Conservation (phyloP, 2,888 invertebrate genomes). For the Drosophila mulleri region DNA sequence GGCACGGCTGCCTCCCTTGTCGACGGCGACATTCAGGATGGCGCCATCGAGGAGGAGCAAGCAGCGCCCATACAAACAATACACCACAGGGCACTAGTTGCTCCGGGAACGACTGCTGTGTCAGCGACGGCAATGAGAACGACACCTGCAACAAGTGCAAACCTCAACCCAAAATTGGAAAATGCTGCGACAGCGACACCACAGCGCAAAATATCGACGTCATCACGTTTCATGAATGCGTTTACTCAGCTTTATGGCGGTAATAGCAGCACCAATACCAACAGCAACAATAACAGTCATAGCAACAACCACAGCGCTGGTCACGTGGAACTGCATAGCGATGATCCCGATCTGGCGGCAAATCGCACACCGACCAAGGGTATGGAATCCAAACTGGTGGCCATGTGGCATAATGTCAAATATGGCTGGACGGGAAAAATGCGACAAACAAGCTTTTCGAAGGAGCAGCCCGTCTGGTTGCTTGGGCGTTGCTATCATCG, state of each 20-base stretch:
- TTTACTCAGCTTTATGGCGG: constrained; percentile 83
- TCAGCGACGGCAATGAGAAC: constrained; percentile 32
- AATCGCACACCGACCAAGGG: constrained; percentile 86
- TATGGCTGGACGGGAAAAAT: constrained; percentile 94
- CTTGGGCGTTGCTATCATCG: constrained; percentile 93
- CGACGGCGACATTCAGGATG: constrained; percentile 57
- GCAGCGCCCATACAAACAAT: constrained; percentile 80
- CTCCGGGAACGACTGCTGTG: constrained; percentile 16
- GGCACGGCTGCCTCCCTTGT: constrained; percentile 22
- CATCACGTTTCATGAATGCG: constrained; percentile 84
- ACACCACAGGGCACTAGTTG: constrained; percentile 38
- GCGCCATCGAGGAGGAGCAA: constrained; percentile 80
- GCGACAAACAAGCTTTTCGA: constrained; percentile 89
- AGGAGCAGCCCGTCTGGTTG: constrained; percentile 95
- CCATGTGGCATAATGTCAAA: constrained; percentile 97
- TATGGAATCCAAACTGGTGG: constrained; percentile 92
- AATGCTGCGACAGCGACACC: constrained; percentile 76
- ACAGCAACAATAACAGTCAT: constrained; percentile 19
- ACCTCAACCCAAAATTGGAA: constrained; percentile 55
- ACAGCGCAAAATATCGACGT: constrained; percentile 84
- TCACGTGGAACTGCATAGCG: constrained; percentile 57
- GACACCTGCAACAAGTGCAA: constrained; percentile 48
- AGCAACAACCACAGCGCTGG: constrained; percentile 30
- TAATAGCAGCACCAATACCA: constrained; percentile 24
- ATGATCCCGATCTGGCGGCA: constrained; percentile 74